These are phyloP conservation scores for Hippocampus zosterae DNA, from an alignment of 2,113 vertebrate species.

Conservation along the genomic window DNA sequence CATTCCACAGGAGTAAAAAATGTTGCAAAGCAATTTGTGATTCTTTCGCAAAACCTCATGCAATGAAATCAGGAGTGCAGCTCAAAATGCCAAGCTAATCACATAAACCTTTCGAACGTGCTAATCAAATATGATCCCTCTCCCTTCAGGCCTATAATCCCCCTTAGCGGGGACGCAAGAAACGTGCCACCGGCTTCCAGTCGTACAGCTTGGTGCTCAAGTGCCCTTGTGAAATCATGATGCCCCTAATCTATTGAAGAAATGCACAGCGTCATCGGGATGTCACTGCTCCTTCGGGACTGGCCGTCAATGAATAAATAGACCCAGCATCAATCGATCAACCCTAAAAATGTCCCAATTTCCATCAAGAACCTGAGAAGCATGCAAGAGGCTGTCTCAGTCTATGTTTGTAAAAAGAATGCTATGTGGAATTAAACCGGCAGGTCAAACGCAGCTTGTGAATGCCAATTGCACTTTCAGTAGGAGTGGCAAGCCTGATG, in stretches of 20 bases:
- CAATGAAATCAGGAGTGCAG: slow-evolving; percentile 24
- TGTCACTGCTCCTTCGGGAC: slow-evolving; percentile 13
- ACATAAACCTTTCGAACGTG: slow-evolving; percentile 43
- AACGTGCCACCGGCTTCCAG: slow-evolving; percentile 61
- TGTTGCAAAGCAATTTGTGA: slow-evolving; percentile 1
- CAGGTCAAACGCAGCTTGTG: too few species aligned
- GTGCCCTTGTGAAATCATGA: slow-evolving; percentile 53
- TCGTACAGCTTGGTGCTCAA: slow-evolving; percentile 32
- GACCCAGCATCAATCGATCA: background rate
- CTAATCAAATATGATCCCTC: slow-evolving; percentile 45
- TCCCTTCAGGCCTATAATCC: slow-evolving; percentile 54
- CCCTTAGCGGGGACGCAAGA: slow-evolving; percentile 45
- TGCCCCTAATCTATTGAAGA: slow-evolving; percentile 45
- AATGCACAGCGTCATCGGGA: slow-evolving; percentile 42
- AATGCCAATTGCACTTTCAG: too few species aligned
- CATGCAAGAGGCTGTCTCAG: too few species aligned
- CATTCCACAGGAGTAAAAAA: slow-evolving; percentile 11
- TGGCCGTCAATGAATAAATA: background rate
- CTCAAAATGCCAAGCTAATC: slow-evolving; percentile 55
- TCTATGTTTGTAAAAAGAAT: too few species aligned
- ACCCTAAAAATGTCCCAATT: too few species aligned
- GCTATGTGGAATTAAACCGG: too few species aligned
- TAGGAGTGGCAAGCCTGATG: too few species aligned
- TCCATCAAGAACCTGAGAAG: too few species aligned
- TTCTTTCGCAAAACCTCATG: slow-evolving; percentile 36